These are phyloP conservation scores for Bradypodion pumilum DNA, from an alignment of 2,797 vertebrate species.

Conservation along the genomic window DNA sequence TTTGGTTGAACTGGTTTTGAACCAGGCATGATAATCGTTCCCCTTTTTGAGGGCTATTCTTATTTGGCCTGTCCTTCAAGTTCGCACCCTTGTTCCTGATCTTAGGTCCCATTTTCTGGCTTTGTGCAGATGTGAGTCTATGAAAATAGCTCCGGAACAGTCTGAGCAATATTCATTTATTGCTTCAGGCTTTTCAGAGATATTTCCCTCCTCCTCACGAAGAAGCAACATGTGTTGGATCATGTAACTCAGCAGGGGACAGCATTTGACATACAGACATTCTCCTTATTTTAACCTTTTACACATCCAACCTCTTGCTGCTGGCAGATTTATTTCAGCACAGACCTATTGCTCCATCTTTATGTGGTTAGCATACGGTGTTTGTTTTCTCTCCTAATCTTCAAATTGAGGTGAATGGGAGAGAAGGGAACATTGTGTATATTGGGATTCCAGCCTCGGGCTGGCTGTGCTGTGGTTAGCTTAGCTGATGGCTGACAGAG, in stretches of 20 bases:
- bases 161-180: neutral
- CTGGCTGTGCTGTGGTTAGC: constrained; percentile 1
- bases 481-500: neutral
- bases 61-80: neutral
- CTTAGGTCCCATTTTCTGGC: neutral
- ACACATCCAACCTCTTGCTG: neutral
- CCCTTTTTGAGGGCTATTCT: neutral
- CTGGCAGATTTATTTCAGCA: constrained; percentile 17
- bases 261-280: neutral
- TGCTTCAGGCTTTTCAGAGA: constrained; percentile 13
- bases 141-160: neutral
- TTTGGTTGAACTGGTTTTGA: neutral
- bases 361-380: neutral
- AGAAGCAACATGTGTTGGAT: neutral
- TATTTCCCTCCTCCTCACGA: constrained; percentile 24
- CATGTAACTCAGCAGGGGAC: constrained; percentile 27
- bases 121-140: neutral
- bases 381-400: constrained; percentile 39
- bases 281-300: constrained; percentile 11
- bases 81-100: neutral
- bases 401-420: constrained; percentile 34
- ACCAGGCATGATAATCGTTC: neutral
- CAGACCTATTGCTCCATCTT: neutral
- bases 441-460: constrained; percentile 11
- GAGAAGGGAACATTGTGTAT: constrained; percentile 24